These are phyloP conservation scores for Noctua janthina DNA, from an alignment of 2,888 invertebrate species.

Conservation along the genomic window DNA sequence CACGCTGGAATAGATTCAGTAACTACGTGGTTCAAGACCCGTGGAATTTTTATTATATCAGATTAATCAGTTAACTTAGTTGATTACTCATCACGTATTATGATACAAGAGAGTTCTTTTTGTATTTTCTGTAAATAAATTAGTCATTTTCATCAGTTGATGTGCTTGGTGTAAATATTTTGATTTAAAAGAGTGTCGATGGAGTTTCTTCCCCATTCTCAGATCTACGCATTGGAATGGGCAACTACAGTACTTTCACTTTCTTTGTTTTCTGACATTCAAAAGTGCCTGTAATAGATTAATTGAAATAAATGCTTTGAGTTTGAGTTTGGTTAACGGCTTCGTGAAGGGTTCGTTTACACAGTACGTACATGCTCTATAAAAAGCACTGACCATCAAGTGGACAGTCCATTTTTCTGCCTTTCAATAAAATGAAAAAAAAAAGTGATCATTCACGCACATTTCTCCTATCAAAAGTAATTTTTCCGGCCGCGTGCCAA, in stretches of 20 bases:
- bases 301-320: too few relatives aligned
- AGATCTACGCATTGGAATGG: too few relatives aligned
- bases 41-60: too few relatives aligned
- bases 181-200: too few relatives aligned
- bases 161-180: not conserved
- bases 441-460: conserved; percentile 1
- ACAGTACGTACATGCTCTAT: not conserved
- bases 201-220: too few relatives aligned
- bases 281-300: too few relatives aligned
- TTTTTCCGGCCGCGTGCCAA: conserved; percentile 31
- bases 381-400: not conserved
- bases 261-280: too few relatives aligned
- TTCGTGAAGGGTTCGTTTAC: not conserved
- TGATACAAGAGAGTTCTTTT: not conserved
- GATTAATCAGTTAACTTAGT: not conserved
- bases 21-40: too few relatives aligned
- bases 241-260: too few relatives aligned
- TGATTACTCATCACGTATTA: not conserved
- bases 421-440: not conserved
- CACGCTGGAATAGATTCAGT: too few relatives aligned
- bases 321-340: not conserved
- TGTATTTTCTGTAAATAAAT: not conserved
- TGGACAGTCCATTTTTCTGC: not conserved
- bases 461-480: not conserved
- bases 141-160: not conserved